A percentile compares a stretch with the other conserved stretches of the same genome.
Evolutionary conservation across 1,140 invertebrate genomes (phyloP).

Genomic region (Dreissena polymorpha): DNA sequence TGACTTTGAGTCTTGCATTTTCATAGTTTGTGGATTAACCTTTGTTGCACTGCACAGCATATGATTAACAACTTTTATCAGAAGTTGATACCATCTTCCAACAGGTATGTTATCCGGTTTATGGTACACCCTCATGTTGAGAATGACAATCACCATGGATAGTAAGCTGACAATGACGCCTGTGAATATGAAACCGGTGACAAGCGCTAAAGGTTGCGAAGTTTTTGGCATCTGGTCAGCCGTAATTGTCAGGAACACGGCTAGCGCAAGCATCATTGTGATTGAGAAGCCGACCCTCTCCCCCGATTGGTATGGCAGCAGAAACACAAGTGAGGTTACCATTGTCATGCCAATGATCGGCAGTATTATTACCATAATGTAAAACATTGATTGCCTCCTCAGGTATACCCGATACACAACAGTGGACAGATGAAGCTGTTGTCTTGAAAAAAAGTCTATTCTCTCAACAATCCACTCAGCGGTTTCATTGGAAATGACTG

Average conservation of each 20-base stretch:
- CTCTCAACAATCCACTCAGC: slow-evolving; percentile 1
- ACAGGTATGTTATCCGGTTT: too few species aligned
- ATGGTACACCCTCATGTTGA: not conserved
- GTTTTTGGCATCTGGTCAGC: slow-evolving; percentile 30
- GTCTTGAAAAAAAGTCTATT: not conserved
- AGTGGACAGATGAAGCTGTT: not conserved
- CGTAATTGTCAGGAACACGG: slow-evolving; percentile 41
- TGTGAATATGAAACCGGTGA: not conserved
- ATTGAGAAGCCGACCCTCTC: slow-evolving; percentile 42
- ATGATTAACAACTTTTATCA: too few species aligned
- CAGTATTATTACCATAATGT: slow-evolving; percentile 32
- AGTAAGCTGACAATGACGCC: not conserved
- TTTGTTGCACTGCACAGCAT: too few species aligned
- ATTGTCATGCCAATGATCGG: slow-evolving; percentile 14
- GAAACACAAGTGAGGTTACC: slow-evolving; percentile 26
- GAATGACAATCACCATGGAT: not conserved
- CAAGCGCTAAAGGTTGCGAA: slow-evolving; percentile 22
- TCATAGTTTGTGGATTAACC: too few species aligned
- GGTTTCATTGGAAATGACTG: not conserved
- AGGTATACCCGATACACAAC: not conserved
- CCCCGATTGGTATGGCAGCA: slow-evolving; percentile 37
- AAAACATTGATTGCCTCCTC: slow-evolving; percentile 17
- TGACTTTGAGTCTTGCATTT: too few species aligned
- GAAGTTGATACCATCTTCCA: too few species aligned
- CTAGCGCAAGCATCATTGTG: slow-evolving; percentile 25